These are phyloP conservation scores for Lipophrys pholis DNA, from an alignment of 2,113 vertebrate genomes.

Conservation along the genomic window DNA sequence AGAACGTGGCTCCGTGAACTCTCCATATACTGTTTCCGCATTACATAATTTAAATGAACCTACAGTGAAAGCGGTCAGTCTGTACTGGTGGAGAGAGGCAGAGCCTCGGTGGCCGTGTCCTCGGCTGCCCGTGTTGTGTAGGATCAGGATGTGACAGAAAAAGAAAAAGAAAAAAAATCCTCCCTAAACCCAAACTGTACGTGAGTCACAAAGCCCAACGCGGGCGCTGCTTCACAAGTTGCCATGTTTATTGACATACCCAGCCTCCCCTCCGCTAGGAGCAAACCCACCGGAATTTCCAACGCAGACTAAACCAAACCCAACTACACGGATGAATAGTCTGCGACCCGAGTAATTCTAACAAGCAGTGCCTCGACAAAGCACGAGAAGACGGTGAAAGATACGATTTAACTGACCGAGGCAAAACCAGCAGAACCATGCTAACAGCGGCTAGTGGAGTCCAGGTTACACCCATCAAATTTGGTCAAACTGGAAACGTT, in stretches of 20 bases:
- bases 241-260: constrained; percentile 71
- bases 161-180: not conserved
- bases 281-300: no score
- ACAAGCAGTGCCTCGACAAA: no score
- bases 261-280: constrained; percentile 13
- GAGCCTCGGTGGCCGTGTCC: constrained; percentile 1
- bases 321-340: no score
- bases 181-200: not conserved
- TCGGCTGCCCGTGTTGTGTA: not conserved
- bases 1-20: not conserved
- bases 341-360: no score
- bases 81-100: not conserved
- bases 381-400: no score
- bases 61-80: not conserved
- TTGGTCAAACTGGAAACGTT: not conserved
- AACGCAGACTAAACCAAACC: no score
- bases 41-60: not conserved
- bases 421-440: not conserved
- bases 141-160: not conserved
- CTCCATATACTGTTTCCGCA: constrained; percentile 2
- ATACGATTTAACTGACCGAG: no score
- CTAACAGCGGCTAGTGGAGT: constrained; percentile 54
- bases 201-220: constrained; percentile 20
- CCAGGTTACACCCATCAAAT: constrained; percentile 44
- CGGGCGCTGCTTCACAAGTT: constrained; percentile 47